phyloP scores from a whole-genome alignment of 2,797 vertebrate species.

The Caiman crocodilus region DNA sequence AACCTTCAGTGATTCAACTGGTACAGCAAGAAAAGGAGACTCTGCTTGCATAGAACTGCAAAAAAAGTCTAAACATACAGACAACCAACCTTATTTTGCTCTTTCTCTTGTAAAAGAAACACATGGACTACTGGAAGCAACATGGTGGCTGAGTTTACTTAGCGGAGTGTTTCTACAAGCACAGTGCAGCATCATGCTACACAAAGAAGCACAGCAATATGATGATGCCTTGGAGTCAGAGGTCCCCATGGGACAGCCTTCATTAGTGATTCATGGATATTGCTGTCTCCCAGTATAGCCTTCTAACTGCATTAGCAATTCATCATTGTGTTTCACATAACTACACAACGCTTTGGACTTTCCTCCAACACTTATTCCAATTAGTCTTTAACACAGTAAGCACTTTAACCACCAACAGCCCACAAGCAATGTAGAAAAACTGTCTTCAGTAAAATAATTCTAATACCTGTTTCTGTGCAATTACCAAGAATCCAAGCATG shows the following conservation, averaged over 20 bases:
- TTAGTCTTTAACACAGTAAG: not conserved
- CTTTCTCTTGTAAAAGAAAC: not conserved
- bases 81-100: not conserved
- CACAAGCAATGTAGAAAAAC: not conserved
- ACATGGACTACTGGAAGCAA: not conserved
- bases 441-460: not conserved
- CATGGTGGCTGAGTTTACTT: not conserved
- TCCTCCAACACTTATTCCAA: not conserved
- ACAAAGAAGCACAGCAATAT: not conserved
- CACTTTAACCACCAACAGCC: not conserved
- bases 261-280: not conserved
- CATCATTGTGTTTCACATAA: not conserved
- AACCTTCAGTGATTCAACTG: not conserved
- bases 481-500: not conserved
- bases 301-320: not conserved
- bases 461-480: not conserved
- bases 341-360: not conserved
- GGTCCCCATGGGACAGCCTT: not conserved
- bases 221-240: not conserved
- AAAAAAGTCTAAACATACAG: not conserved
- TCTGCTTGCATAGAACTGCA: no score
- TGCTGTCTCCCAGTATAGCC: not conserved
- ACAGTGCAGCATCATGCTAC: not conserved
- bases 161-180: not conserved
- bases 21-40: not conserved